A percentile compares a stretch with the other conserved stretches of the same genome.
These are phyloP conservation scores for Sorex fumeus DNA, from an alignment of 2,113 vertebrate species.

Conservation along the genomic window DNA sequence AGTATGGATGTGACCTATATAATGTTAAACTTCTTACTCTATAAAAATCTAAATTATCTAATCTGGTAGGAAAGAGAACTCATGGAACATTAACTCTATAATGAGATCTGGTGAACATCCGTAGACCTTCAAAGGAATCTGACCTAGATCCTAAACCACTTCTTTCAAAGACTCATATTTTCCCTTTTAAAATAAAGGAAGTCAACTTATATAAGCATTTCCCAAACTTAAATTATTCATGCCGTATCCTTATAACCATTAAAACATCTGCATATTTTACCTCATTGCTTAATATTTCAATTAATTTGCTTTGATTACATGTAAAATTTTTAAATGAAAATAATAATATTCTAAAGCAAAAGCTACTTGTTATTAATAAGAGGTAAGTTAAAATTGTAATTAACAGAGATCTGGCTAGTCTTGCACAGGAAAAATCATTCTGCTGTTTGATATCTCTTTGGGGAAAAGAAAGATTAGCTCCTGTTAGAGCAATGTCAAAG, in stretches of 20 bases:
- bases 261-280: background rate
- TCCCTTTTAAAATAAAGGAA: background rate
- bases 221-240: background rate
- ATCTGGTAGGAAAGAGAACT: background rate
- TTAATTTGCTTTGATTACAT: conserved; percentile 4
- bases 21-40: background rate
- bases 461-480: conserved; percentile 60
- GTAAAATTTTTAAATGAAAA: background rate
- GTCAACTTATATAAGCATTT: background rate
- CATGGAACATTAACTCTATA: background rate
- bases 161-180: conserved; percentile 10
- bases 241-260: background rate
- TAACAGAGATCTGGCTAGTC: conserved; percentile 31
- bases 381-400: conserved; percentile 38
- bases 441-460: conserved; percentile 66
- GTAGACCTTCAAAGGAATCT: conserved; percentile 29
- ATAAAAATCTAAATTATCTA: conserved; percentile 20
- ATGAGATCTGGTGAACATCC: background rate
- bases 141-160: background rate
- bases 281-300: conserved; percentile 18
- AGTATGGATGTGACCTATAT: background rate
- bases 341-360: background rate
- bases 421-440: conserved; percentile 16
- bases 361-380: conserved; percentile 24
- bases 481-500: conserved; percentile 70